Evolutionary conservation across 1,140 invertebrate species (phyloP), one percentile per base, ranked within the genome.

Genomic region (Diorhabda sublineata): DNA sequence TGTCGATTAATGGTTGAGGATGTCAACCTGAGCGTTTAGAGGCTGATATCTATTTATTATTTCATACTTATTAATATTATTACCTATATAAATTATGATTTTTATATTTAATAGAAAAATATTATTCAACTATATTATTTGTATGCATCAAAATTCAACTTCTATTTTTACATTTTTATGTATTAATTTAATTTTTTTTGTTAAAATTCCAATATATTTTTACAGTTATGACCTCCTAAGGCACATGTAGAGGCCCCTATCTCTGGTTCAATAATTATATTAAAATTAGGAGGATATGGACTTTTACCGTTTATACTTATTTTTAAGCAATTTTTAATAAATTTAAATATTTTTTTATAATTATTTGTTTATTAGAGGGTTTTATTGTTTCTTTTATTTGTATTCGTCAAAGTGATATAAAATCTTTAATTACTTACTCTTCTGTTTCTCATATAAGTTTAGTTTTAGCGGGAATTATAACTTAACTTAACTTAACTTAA

Each of bases 221-320:
- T 88, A 83, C 89, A 90, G 86, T 83, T 89, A 76, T 90, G 89
- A 80, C 80, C 91, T 64, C 88, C 89, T 63, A 90, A 89, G 67
- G 89, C 88, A 83, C 89, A 90, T 87, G 88, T 91, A 41, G 88
- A 91, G 77, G 88, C 88, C 73, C 87, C 89, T n/a, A 77, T 89
- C 79, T 84, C 83, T 61, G 87, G 87, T 4, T 89, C 88, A 52
- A 90, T 90, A 82, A 86, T 90, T 81, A 82, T 90, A 78, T 81
- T 90, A 80, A 91, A 90, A 81, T 84, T 90, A 83, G 88, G 87
- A 3, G 86, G 83, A 4, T 89, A 87, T 84, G 87, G 87, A 0
- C 71, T 90, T 71, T 76, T 88, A 62, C 87, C 87, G 42, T 61
- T 87, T 68, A 72, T 85, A 77, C 75, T 77, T 70, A 73, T 85